Evolutionary conservation across 2,113 vertebrate genomes (phyloP), one percentile per base, ranked within the genome.

Genomic region (Nyctereutes procyonoides): DNA sequence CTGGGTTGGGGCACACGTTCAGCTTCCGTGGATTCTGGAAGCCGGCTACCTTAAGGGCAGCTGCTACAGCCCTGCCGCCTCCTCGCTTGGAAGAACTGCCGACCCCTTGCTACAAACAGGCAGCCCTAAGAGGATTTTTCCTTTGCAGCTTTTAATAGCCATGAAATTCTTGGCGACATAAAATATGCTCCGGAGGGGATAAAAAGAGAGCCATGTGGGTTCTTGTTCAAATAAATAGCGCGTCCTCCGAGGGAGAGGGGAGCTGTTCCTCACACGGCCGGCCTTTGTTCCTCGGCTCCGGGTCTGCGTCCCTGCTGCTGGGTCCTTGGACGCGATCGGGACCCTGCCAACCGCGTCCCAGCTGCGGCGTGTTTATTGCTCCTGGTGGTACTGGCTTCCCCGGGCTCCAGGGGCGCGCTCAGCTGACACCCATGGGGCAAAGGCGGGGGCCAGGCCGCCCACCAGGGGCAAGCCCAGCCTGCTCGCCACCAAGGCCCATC

Each of bases 191-290:
- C 55, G 30, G 55, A 62, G 88, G 67, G 93, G 90, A 62, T 84
- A 81, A 35, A 88, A 53, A n/a, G 96, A 85, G 79, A 85, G n/a
- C 67, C 80, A 30, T 94, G 62, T 73, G 38, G 77, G 67, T 38
- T 95, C 77, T 95, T 93, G 35, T 96, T 90, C 84, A 98, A 97
- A 98, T 96, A 96, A 95, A 97, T 87, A 71, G 71, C 20, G 85
- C 5, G 16, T 92, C 77, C 86, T 84, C 82, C 62, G 84, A 28
- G 1, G 26, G 43, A 76, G 67, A 95, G 84, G 58, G 83, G 63
- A 87, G 30, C 62, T 65, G 67, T 60, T 60, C 60, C 28, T 0
- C 0, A 9, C 7, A 56, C 26, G 6, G 2, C 3, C 19, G 9
- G 2, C 38, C 84, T 84, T 76, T 85, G 73, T 84, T 90, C 20